Conservation (phyloP, 2,888 invertebrate species). For the Agrochola macilenta region DNA sequence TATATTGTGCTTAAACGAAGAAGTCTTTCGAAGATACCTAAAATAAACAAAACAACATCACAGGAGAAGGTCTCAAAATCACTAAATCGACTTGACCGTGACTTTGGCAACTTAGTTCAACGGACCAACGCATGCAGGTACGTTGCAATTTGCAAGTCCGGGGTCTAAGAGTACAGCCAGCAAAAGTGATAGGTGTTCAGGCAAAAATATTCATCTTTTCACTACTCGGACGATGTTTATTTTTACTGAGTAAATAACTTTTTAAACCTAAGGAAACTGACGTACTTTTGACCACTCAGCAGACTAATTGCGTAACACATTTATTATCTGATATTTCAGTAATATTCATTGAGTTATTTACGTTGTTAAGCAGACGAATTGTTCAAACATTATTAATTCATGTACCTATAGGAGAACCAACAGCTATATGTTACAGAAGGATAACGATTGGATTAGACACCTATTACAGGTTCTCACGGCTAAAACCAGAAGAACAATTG, state of each 20-base stretch:
- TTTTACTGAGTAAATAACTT: background rate
- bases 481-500: too few species aligned
- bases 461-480: too few species aligned
- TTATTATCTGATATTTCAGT: background rate
- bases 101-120: conserved; percentile 47
- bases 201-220: background rate
- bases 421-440: too few species aligned
- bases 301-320: too few species aligned
- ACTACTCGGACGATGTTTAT: background rate
- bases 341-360: background rate
- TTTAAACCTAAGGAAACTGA: background rate
- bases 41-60: conserved; percentile 27
- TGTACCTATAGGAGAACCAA: too few species aligned
- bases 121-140: conserved; percentile 39
- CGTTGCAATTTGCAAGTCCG: conserved; percentile 35
- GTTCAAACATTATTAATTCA: too few species aligned
- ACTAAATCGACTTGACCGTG: conserved; percentile 47
- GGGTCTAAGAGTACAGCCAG: conserved; percentile 30
- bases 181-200: background rate
- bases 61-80: conserved; percentile 13
- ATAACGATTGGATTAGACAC: too few species aligned
- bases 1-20: background rate
- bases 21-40: conserved; percentile 2
- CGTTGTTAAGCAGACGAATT: background rate
- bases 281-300: background rate